Evolutionary conservation across 1,140 invertebrate species (phyloP).

Genomic region (Dreissena polymorpha): DNA sequence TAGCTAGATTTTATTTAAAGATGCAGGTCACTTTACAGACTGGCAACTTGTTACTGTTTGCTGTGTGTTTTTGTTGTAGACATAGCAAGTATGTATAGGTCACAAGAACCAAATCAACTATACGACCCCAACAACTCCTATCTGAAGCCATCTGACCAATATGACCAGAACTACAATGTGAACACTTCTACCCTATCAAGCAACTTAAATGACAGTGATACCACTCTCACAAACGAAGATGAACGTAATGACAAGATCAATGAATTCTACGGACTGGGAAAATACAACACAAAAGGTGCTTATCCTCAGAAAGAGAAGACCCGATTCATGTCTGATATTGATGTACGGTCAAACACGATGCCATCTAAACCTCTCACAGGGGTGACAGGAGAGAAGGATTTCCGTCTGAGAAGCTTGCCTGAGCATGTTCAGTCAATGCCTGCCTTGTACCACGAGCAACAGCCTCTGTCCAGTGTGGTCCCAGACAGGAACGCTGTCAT

Average conservation of each 20-base stretch:
- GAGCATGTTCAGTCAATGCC: conserved; percentile 54
- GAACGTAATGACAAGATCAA: conserved; percentile 49
- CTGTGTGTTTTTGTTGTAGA: conserved; percentile 9
- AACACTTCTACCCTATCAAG: conserved; percentile 32
- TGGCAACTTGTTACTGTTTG: not conserved
- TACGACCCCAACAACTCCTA: not conserved
- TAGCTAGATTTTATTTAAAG: too few species aligned
- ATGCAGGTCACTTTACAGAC: too few species aligned
- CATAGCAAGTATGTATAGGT: not conserved
- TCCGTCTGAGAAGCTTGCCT: conserved; percentile 42
- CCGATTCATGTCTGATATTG: conserved; percentile 51
- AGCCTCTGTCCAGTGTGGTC: conserved; percentile 35
- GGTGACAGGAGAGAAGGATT: conserved; percentile 51
- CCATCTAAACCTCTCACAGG: conserved; percentile 29
- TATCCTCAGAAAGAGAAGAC: conserved; percentile 7
- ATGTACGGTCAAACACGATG: conserved; percentile 47
- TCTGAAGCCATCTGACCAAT: conserved; percentile 1
- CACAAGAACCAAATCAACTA: not conserved
- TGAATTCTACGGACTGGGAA: conserved; percentile 49
- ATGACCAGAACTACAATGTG: conserved; percentile 19
- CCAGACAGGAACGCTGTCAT: not conserved
- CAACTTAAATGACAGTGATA: conserved; percentile 46
- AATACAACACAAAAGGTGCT: conserved; percentile 38
- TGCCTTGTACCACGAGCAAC: conserved; percentile 46
- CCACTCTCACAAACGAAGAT: conserved; percentile 48